Conservation (phyloP, 2,797 vertebrate species). For the Periparus ater region DNA sequence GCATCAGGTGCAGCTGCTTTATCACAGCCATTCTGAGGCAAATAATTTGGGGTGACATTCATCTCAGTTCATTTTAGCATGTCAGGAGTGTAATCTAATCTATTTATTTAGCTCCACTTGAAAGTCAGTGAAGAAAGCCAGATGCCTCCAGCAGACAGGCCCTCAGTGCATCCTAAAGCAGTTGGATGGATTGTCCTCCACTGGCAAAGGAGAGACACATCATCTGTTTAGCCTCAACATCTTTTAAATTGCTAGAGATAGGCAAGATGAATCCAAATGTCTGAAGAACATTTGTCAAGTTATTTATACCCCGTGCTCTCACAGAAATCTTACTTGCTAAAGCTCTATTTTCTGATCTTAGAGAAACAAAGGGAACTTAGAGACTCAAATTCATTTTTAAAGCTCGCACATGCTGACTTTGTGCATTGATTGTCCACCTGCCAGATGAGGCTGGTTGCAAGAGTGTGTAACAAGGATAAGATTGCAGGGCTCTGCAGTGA, state of each 20-base stretch:
- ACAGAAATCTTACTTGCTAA: neutral
- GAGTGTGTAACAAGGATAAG: neutral
- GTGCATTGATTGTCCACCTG: neutral
- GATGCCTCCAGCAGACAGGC: neutral
- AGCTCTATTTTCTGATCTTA: neutral
- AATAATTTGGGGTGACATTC: constrained; percentile 9
- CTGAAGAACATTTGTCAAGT: neutral
- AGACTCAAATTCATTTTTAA: neutral
- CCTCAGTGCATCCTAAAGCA: neutral
- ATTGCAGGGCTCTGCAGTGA: neutral
- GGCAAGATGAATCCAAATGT: neutral
- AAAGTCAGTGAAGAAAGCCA: neutral
- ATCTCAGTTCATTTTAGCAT: neutral
- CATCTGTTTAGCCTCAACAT: neutral
- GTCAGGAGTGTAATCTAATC: neutral
- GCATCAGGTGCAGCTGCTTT: neutral
- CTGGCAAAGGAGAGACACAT: neutral
- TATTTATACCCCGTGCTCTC: neutral
- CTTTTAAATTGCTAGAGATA: neutral
- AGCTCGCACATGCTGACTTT: rapidly evolving
- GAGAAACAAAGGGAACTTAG: neutral
- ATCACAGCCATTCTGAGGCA: constrained; percentile 4
- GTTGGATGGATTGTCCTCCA: neutral
- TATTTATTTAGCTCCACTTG: neutral
- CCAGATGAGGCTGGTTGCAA: neutral